Evolutionary conservation across 2,797 vertebrate genomes (phyloP).

Genomic region (Hipposideros larvatus): DNA sequence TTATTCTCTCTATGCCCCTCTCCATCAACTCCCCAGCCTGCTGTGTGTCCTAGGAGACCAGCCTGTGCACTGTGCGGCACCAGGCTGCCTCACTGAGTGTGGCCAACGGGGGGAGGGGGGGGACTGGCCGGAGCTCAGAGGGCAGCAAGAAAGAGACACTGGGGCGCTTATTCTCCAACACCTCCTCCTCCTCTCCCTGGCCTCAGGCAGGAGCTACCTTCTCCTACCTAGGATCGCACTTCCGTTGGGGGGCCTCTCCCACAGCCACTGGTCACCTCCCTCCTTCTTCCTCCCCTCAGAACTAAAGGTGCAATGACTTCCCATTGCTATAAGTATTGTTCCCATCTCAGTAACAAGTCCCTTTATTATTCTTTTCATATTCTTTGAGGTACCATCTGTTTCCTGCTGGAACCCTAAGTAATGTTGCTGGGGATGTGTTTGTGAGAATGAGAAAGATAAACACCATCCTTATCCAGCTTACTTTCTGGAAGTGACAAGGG

Average conservation of each 20-base stretch:
- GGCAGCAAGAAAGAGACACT: neutral
- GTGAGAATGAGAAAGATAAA: neutral
- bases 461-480: neutral
- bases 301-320: neutral
- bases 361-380: neutral
- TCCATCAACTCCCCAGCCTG: neutral
- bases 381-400: neutral
- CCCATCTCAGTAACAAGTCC: neutral
- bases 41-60: neutral
- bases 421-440: neutral
- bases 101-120: neutral
- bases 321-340: neutral
- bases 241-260: neutral
- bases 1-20: neutral
- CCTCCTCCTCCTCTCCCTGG: neutral
- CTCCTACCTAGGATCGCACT: neutral
- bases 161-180: neutral
- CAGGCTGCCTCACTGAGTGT: neutral
- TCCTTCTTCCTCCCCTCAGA: neutral
- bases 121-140: neutral
- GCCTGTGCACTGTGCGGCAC: neutral
- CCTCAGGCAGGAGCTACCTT: neutral
- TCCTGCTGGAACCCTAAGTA: neutral
- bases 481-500: neutral
- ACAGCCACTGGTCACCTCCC: neutral